These are phyloP conservation scores for Pyrgus malvae DNA, from an alignment of 2,888 invertebrate genomes.

Conservation along the genomic window DNA sequence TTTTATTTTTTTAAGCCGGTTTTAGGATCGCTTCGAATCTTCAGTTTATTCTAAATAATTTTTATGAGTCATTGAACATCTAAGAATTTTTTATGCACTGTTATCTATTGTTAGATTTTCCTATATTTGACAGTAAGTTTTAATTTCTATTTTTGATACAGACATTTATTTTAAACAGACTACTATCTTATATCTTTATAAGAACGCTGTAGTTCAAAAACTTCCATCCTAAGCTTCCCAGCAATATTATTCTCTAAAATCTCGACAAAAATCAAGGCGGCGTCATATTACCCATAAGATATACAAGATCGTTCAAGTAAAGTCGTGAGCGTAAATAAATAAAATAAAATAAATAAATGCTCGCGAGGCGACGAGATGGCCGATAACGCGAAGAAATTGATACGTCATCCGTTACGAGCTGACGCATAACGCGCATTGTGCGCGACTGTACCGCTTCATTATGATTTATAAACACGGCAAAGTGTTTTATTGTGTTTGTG, in stretches of 20 bases:
- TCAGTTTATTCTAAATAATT: constrained; percentile 10
- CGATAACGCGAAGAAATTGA: constrained; percentile 44
- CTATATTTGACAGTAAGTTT: too few relatives aligned
- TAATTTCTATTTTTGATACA: too few relatives aligned
- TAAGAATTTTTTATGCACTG: neutral
- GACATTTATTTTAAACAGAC: too few relatives aligned
- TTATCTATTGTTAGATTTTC: too few relatives aligned
- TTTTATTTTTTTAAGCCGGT: constrained; percentile 18
- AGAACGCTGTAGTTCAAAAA: too few relatives aligned
- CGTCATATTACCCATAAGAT: constrained; percentile 18
- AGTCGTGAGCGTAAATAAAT: constrained; percentile 29
- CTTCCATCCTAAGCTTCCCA: neutral
- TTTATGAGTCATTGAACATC: neutral
- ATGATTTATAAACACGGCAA: constrained; percentile 38
- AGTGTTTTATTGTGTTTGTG: constrained; percentile 14
- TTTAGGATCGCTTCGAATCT: too few relatives aligned
- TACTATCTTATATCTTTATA: too few relatives aligned
- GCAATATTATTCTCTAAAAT: constrained; percentile 2
- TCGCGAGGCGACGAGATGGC: constrained; percentile 32
- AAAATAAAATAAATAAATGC: constrained; percentile 31
- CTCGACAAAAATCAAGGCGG: constrained; percentile 2
- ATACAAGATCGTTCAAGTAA: constrained; percentile 29
- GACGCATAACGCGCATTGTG: constrained; percentile 43
- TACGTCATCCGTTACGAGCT: constrained; percentile 45
- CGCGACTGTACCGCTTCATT: constrained; percentile 39